Evolutionary conservation across 1,140 invertebrate genomes (phyloP).

Genomic region (Drosophila biarmipes): DNA sequence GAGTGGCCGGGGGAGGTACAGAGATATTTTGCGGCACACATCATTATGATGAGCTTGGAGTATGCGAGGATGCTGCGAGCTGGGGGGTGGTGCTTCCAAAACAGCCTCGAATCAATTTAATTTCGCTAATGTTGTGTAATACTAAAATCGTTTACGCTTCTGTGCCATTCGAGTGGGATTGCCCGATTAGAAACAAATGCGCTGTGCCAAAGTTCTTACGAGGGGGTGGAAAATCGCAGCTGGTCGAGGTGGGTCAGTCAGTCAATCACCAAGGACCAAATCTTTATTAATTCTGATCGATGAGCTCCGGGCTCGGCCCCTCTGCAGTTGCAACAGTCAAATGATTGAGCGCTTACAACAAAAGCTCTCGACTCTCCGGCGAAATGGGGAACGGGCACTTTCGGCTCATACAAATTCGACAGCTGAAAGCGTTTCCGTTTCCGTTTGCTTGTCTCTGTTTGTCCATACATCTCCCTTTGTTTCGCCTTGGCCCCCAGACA

Average conservation of each 20-base stretch:
- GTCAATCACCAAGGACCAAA: constrained; percentile 74
- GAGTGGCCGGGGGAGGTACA: constrained; percentile 15
- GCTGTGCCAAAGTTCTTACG: constrained; percentile 37
- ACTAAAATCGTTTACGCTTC: constrained; percentile 52
- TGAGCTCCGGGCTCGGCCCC: constrained; percentile 74
- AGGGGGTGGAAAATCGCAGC: constrained; percentile 16
- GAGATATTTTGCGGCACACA: constrained; percentile 73
- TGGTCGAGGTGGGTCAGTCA: constrained; percentile 52
- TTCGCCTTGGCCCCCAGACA: constrained; percentile 23
- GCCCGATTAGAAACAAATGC: constrained; percentile 74
- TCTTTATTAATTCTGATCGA: constrained; percentile 85
- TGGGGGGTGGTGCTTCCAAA: constrained; percentile 34
- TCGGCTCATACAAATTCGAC: constrained; percentile 79
- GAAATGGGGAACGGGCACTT: constrained; percentile 31
- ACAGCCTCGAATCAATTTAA: constrained; percentile 66
- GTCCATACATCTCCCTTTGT: constrained; percentile 56
- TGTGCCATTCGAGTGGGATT: constrained; percentile 49
- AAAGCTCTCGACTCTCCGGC: constrained; percentile 40
- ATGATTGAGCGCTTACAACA: constrained; percentile 77
- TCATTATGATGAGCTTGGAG: constrained; percentile 46
- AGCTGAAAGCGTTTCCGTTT: constrained; percentile 81
- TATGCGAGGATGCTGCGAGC: background rate
- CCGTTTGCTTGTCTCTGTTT: constrained; percentile 82
- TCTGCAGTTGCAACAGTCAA: constrained; percentile 70
- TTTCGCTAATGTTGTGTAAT: constrained; percentile 83